Percentiles rank a stretch among this genome's conserved stretches.
Conservation (phyloP, 2,113 vertebrate genomes). For the Astur gentilis region DNA sequence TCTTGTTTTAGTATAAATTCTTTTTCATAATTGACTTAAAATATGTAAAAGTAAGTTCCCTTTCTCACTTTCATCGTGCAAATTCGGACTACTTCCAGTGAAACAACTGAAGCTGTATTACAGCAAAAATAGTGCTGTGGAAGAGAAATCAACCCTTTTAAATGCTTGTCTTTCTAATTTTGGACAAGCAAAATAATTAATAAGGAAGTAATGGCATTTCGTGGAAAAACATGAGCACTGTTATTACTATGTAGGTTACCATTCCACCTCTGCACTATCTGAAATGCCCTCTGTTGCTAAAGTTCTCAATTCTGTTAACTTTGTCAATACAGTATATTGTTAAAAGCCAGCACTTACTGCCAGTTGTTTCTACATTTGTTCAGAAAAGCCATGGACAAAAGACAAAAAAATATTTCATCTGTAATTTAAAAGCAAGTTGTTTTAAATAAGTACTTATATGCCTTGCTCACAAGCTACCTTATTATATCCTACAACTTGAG, state of each 20-base stretch:
- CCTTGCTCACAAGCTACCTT: neutral
- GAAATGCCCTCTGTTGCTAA: neutral
- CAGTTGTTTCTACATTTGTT: neutral
- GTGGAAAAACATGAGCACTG: neutral
- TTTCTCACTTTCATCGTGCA: neutral
- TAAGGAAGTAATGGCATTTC: neutral
- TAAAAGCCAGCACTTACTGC: neutral
- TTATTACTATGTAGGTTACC: neutral
- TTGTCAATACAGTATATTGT: neutral
- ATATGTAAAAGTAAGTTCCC: neutral
- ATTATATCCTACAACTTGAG: neutral
- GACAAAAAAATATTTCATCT: neutral
- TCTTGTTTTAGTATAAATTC: neutral
- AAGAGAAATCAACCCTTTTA: neutral
- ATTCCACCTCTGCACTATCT: neutral
- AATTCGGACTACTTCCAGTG: neutral
- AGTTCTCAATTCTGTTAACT: neutral
- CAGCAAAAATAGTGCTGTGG: neutral
- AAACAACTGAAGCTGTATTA: neutral
- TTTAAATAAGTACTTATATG: neutral
- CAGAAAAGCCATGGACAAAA: neutral
- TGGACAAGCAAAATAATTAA: neutral
- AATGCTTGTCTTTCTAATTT: neutral
- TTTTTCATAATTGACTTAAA: neutral
- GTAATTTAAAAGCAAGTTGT: neutral